These are phyloP conservation scores for Troides oblongomaculatus DNA, from an alignment of 2,888 invertebrate species.

Conservation along the genomic window DNA sequence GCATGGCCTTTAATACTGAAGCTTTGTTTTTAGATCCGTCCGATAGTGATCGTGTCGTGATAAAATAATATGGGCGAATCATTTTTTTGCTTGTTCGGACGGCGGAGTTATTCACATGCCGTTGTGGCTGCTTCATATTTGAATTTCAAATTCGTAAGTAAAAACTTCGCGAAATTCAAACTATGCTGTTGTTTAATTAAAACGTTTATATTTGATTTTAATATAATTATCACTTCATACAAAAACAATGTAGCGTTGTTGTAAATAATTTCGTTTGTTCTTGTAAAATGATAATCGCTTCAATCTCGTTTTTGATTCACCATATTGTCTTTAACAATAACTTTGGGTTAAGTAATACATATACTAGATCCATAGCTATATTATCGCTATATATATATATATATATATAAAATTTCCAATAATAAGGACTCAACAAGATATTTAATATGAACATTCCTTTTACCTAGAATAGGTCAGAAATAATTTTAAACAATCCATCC, in stretches of 20 bases:
- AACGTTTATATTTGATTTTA: conserved; percentile 10
- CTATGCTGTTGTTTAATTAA: conserved; percentile 33
- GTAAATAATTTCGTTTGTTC: too few species aligned
- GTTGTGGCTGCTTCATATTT: conserved; percentile 49
- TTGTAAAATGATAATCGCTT: too few species aligned
- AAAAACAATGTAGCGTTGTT: neutral
- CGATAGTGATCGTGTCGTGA: conserved; percentile 70
- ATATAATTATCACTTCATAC: neutral
- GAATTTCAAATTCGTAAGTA: conserved; percentile 49
- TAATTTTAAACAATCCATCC: too few species aligned
- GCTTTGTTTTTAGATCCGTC: conserved; percentile 57
- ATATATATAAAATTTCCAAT: too few species aligned
- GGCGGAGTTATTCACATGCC: conserved; percentile 54
- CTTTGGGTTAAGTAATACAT: too few species aligned
- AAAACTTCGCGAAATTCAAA: conserved; percentile 34
- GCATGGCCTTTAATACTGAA: conserved; percentile 55
- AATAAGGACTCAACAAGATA: too few species aligned
- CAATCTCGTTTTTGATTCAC: too few species aligned
- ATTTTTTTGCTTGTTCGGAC: conserved; percentile 57
- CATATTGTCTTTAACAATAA: too few species aligned
- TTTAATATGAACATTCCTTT: too few species aligned
- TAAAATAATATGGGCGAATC: conserved; percentile 57
- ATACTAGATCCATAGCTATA: too few species aligned
- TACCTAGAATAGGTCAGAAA: too few species aligned
- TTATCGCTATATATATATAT: too few species aligned